phyloP scores from a whole-genome alignment of 2,113 vertebrate genomes.

The Oncorhynchus nerka region DNA sequence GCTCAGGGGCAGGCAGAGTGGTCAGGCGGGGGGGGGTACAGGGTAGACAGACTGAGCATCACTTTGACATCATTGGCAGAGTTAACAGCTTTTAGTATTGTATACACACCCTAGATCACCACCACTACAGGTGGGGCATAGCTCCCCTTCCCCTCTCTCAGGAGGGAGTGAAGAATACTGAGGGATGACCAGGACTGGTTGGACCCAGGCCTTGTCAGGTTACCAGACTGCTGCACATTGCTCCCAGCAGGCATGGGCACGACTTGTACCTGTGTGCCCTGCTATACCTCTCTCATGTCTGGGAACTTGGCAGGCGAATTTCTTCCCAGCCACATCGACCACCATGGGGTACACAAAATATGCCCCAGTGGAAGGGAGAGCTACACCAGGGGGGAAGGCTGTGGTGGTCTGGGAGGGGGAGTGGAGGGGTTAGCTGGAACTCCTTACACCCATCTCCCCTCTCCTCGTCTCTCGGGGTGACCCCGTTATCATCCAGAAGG shows the following conservation, averaged over 20 bases:
- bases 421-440: neutral
- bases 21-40: too few relatives aligned
- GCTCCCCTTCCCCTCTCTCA: neutral
- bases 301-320: neutral
- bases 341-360: constrained; percentile 6
- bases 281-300: neutral
- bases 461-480: neutral
- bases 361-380: neutral
- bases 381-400: neutral
- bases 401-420: neutral
- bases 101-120: neutral
- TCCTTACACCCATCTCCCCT: neutral
- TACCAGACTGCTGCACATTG: neutral
- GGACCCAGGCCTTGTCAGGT: neutral
- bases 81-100: neutral
- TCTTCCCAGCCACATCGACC: neutral
- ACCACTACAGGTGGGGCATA: constrained; percentile 1
- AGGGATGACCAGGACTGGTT: neutral
- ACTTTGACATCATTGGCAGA: neutral
- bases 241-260: neutral
- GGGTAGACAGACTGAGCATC: neutral
- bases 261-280: neutral
- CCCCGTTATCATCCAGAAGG: too few relatives aligned
- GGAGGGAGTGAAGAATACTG: neutral
- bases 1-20: too few relatives aligned